phyloP scores from a whole-genome alignment of 2,888 invertebrate genomes.

The Byasa hedistus region DNA sequence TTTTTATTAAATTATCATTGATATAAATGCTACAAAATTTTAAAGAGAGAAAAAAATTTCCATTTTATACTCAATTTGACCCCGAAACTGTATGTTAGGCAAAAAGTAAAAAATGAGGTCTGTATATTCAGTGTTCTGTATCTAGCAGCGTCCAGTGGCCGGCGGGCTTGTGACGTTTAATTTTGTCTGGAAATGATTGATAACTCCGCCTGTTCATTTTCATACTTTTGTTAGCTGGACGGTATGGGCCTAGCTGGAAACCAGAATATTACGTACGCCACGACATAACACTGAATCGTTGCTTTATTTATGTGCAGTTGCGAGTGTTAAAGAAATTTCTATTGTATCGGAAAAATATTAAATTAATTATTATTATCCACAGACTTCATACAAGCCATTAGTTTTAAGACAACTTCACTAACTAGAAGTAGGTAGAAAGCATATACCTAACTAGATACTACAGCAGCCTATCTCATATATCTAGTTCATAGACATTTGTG shows the following conservation, averaged over 20 bases:
- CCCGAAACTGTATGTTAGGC: not conserved
- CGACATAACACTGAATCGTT: constrained; percentile 5
- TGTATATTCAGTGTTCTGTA: constrained; percentile 49
- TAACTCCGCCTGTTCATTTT: constrained; percentile 61
- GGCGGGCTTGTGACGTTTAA: constrained; percentile 75
- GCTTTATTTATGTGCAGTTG: constrained; percentile 10
- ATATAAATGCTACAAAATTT: not conserved
- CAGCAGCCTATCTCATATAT: no score
- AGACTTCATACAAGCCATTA: no score
- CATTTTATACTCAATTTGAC: not conserved
- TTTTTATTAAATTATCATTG: not conserved
- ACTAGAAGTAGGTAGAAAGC: no score
- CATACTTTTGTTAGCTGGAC: constrained; percentile 59
- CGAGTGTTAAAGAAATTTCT: not conserved
- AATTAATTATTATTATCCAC: no score
- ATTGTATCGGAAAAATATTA: no score
- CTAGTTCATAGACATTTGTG: no score
- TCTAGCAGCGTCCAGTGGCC: constrained; percentile 55
- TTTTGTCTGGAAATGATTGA: constrained; percentile 77
- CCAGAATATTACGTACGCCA: constrained; percentile 23
- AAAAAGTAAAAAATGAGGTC: constrained; percentile 29
- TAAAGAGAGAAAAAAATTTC: not conserved
- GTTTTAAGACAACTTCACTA: no score
- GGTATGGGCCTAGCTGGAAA: constrained; percentile 36
- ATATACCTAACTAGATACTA: no score